phyloP scores from a whole-genome alignment of 2,113 vertebrate genomes.

The Neogale vison region DNA sequence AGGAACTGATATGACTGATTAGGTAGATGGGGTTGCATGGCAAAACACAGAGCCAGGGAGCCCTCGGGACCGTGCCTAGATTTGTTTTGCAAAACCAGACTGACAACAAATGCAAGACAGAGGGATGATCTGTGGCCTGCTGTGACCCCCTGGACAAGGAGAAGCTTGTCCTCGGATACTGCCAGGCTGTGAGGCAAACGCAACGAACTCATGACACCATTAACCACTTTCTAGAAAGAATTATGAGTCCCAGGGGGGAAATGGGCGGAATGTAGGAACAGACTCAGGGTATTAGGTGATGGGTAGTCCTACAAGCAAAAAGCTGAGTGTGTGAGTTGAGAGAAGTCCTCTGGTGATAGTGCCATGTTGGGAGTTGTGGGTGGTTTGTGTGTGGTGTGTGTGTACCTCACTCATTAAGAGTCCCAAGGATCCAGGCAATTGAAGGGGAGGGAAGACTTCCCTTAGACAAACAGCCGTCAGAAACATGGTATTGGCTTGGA shows the following conservation, averaged over 20 bases:
- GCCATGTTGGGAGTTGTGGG: no score
- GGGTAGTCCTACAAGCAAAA: background rate
- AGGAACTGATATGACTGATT: background rate
- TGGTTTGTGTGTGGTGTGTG: background rate
- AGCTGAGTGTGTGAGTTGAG: background rate
- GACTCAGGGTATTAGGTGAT: rapidly evolving
- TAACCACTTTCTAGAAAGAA: background rate
- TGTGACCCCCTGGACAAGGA: background rate
- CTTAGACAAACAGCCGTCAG: background rate
- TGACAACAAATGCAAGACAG: background rate
- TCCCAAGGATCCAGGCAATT: background rate
- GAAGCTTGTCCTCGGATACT: no score
- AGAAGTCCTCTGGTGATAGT: background rate
- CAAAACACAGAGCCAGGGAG: background rate
- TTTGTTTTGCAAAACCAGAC: background rate
- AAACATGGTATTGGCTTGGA: background rate
- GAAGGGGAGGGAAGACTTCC: background rate
- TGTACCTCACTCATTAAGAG: background rate
- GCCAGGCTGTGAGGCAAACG: background rate
- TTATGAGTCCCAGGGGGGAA: background rate
- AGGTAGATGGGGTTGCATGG: background rate
- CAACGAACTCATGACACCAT: rapidly evolving
- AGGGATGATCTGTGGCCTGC: background rate
- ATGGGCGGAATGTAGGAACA: background rate
- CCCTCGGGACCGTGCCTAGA: background rate